Percentiles rank a stretch among this genome's conserved stretches.
Conservation (phyloP, 2,888 invertebrate genomes). For the Gymnosoma rotundatum region DNA sequence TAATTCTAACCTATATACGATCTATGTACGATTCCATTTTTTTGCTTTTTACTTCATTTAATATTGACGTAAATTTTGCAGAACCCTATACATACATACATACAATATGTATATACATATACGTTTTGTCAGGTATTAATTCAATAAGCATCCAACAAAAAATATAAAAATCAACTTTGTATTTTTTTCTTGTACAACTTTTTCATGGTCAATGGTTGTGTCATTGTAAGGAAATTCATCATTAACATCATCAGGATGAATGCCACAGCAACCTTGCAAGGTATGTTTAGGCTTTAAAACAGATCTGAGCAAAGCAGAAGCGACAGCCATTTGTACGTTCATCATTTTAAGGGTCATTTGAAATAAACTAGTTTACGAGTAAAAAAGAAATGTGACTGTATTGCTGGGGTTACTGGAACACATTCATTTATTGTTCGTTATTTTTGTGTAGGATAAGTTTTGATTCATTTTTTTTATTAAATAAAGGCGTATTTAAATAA, state of each 20-base stretch:
- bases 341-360: slow-evolving; percentile 31
- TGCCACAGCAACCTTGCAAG: slow-evolving; percentile 13
- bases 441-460: slow-evolving; percentile 25
- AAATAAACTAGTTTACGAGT: slow-evolving; percentile 9
- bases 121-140: background rate
- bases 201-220: slow-evolving; percentile 42
- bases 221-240: slow-evolving; percentile 44
- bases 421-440: background rate
- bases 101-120: background rate
- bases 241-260: background rate
- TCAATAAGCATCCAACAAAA: slow-evolving; percentile 5
- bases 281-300: background rate
- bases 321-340: slow-evolving; percentile 6
- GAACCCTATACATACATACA: too few species aligned
- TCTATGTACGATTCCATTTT: too few species aligned
- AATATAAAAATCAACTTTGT: background rate
- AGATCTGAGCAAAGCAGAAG: background rate
- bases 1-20: too few species aligned
- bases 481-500: background rate
- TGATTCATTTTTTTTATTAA: background rate
- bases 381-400: slow-evolving; percentile 6
- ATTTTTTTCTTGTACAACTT: background rate
- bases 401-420: slow-evolving; percentile 24
- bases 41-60: too few species aligned
- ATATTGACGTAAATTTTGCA: too few species aligned